Evolutionary conservation across 1,140 invertebrate species (phyloP), one percentile per base, ranked within the genome.

Genomic region (Hylaeus anthracinus): DNA sequence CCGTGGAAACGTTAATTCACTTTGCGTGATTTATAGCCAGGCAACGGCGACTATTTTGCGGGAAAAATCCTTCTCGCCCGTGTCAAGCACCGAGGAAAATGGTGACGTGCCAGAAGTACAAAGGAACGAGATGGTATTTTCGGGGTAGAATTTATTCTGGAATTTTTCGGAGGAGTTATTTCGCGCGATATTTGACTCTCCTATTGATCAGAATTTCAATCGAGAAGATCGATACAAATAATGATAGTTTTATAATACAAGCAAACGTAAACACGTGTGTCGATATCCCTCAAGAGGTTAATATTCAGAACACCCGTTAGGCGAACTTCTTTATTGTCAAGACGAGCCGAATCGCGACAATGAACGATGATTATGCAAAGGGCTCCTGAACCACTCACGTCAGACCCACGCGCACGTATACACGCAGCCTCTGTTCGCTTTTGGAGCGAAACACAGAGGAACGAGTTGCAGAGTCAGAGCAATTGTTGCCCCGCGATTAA

Each of bases 401-500:
- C 64, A 66, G 64, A 66, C 15, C 6, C 64, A 48, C 15, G 14
- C 61, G 9, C 26, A 0, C 26, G 26, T 26, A 39, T 3, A 8
- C 12, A 6, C 9, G 6, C 3, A 26, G 64, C 2, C 2, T 43
- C 12, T n/a, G 6, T 37, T 60, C 37, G 61, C 61, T 45, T 15
- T n/a, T 14, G 10, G 41, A 14, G 63, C 15, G 14, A 64, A 64
- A 64, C 58, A 37, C 6, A 60, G 6, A 5, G 58, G n/a, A 48
- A 48, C 64, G 43, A n/a, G 64, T 48, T 43, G 12, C 9, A 3
- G 43, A 37, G 41, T 43, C 58, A 14, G 9, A 0, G 43, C 43
- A 43, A 66, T 66, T 66, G 64, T 66, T 66, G 64, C n/a, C 64
- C 45, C 43, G 64, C 64, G 43, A 66, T 66, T 66, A 66, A 66